phyloP scores from a whole-genome alignment of 2,797 vertebrate genomes.

The Prionace glauca region DNA sequence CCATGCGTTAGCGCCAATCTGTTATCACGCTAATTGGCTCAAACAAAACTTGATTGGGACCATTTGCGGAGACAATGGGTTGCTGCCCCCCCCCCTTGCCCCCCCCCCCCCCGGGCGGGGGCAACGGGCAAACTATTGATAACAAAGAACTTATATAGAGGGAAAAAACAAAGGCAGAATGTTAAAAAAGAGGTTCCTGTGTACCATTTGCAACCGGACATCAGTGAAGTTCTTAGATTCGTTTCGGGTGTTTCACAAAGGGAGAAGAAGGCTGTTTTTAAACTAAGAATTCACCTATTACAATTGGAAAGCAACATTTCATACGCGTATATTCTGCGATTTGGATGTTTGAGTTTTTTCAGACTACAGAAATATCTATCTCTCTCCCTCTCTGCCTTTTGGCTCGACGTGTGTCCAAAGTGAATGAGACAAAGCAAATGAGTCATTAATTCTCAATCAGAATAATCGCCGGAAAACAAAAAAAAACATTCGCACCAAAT shows the following conservation, averaged over 20 bases:
- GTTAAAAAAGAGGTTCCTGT: constrained; percentile 62
- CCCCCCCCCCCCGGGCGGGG: no score
- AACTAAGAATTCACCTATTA: background rate
- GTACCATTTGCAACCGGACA: constrained; percentile 59
- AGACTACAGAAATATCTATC: constrained; percentile 63
- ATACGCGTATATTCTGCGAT: constrained; percentile 60
- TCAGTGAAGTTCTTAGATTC: background rate
- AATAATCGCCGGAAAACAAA: background rate
- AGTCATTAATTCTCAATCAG: constrained; percentile 53
- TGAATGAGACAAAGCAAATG: constrained; percentile 66
- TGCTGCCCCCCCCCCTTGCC: background rate
- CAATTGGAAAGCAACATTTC: background rate
- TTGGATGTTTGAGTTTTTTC: constrained; percentile 95
- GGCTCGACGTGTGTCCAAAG: constrained; percentile 57
- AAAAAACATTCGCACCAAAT: background rate
- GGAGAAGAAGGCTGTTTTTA: background rate
- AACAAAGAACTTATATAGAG: constrained; percentile 61
- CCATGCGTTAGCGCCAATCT: constrained; percentile 67
- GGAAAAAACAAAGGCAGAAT: constrained; percentile 74
- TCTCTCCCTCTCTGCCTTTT: constrained; percentile 68
- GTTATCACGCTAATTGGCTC: constrained; percentile 70
- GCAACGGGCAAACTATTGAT: constrained; percentile 53
- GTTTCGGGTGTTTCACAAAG: background rate
- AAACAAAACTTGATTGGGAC: constrained; percentile 85
- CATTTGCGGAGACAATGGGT: constrained; percentile 90